Conservation (phyloP, 2,797 vertebrate species). For the Chaetophractus vellerosus region DNA sequence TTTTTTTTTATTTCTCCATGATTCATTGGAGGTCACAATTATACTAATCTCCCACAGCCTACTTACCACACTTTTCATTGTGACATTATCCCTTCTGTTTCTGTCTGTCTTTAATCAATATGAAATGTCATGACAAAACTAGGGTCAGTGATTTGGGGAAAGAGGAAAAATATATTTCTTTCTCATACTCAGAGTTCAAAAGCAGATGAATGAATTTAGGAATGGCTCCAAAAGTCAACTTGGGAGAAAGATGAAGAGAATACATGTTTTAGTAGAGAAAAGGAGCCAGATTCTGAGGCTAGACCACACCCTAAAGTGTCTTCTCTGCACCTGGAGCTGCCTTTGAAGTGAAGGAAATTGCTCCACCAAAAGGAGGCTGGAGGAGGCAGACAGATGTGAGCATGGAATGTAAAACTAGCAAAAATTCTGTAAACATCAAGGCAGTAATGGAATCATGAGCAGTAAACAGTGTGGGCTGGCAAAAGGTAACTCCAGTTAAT, state of each 20-base stretch:
- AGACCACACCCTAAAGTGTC: constrained; percentile 10
- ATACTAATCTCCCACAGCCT: neutral
- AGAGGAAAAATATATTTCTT: constrained; percentile 31
- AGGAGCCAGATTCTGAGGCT: constrained; percentile 5
- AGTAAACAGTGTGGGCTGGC: neutral
- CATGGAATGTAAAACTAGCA: constrained; percentile 10
- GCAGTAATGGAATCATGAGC: neutral
- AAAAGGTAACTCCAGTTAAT: neutral
- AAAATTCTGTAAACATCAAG: constrained; percentile 6
- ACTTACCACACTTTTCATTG: neutral
- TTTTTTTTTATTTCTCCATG: neutral
- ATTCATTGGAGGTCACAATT: neutral
- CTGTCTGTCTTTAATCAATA: neutral
- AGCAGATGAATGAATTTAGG: constrained; percentile 23
- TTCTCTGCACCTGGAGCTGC: constrained; percentile 71
- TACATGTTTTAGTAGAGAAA: constrained; percentile 27
- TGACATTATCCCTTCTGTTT: neutral
- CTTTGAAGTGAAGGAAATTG: constrained; percentile 80
- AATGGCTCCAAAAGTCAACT: constrained; percentile 58
- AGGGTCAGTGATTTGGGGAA: neutral
- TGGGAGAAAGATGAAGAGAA: constrained; percentile 57
- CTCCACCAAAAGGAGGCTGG: constrained; percentile 35
- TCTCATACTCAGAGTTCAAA: constrained; percentile 67
- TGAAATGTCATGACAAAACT: constrained; percentile 26
- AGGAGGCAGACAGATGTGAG: constrained; percentile 66